Conservation (phyloP, 2,113 vertebrate species). For the Myrmecobius fasciatus region DNA sequence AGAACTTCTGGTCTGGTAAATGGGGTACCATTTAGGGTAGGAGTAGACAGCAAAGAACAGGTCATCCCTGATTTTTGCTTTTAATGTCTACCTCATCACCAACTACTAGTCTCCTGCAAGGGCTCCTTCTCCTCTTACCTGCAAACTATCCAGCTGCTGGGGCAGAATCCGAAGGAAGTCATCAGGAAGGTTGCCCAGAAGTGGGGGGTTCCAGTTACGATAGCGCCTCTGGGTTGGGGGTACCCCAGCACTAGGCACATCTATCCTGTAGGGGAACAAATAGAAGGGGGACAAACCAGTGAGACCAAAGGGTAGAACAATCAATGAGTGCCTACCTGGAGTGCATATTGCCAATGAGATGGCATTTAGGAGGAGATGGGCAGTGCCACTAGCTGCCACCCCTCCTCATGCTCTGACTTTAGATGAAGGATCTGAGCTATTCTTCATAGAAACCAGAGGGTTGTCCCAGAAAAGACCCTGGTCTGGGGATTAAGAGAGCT, state of each 20-base stretch:
- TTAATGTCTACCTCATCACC: neutral
- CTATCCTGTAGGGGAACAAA: constrained; percentile 82
- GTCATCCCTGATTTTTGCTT: neutral
- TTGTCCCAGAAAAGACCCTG: neutral
- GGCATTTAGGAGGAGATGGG: neutral
- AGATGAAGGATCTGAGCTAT: neutral
- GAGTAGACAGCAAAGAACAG: neutral
- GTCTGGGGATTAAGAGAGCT: neutral
- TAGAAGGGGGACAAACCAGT: neutral
- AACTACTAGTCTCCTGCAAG: neutral
- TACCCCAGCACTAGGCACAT: constrained; percentile 80
- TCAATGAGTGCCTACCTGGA: neutral
- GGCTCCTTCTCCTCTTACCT: constrained; percentile 80
- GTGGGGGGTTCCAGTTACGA: constrained; percentile 95
- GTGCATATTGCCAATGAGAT: neutral
- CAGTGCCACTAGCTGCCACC: neutral
- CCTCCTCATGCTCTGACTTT: neutral
- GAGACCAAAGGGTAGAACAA: neutral
- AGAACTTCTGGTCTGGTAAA: neutral
- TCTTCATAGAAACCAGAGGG: neutral
- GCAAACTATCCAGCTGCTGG: constrained; percentile 88
- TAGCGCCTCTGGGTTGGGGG: constrained; percentile 84
- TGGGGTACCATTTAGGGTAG: too few relatives aligned
- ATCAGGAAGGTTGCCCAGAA: constrained; percentile 95
- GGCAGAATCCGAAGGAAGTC: constrained; percentile 96